Evolutionary conservation across 1,140 invertebrate species (phyloP).

Genomic region (Drosophila sucinea): DNA sequence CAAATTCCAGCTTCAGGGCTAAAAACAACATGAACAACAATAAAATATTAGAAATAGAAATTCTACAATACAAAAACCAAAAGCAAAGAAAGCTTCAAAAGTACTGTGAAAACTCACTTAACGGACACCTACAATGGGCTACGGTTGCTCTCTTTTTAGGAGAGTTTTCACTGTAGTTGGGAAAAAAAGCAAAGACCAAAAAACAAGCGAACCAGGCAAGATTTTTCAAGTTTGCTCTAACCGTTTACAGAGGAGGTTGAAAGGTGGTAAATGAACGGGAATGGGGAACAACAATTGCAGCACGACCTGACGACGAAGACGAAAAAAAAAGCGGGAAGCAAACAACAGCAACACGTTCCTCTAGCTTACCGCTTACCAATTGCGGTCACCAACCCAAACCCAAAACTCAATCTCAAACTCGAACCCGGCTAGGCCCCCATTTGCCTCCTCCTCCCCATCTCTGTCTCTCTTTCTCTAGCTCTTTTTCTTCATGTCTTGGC

Average conservation of each 20-base stretch:
- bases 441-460: conserved; percentile 5
- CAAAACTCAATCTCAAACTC: not conserved
- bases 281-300: conserved; percentile 63
- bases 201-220: conserved; percentile 41
- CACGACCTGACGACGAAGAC: conserved; percentile 52
- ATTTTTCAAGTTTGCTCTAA: conserved; percentile 66
- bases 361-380: conserved; percentile 49
- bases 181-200: conserved; percentile 32
- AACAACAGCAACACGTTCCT: conserved; percentile 66
- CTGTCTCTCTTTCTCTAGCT: not conserved
- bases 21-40: conserved; percentile 32
- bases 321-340: conserved; percentile 65
- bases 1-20: conserved; percentile 47
- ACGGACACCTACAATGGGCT: too few relatives aligned
- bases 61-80: conserved; percentile 58
- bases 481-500: conserved; percentile 37
- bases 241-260: conserved; percentile 10
- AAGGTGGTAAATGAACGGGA: not conserved
- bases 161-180: too few relatives aligned
- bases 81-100: conserved; percentile 30
- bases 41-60: conserved; percentile 77
- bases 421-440: conserved; percentile 14
- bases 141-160: too few relatives aligned
- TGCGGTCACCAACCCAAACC: conserved; percentile 55
- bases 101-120: too few relatives aligned